Evolutionary conservation across 2,888 invertebrate genomes (phyloP).

Genomic region (Strigamia maritima): DNA sequence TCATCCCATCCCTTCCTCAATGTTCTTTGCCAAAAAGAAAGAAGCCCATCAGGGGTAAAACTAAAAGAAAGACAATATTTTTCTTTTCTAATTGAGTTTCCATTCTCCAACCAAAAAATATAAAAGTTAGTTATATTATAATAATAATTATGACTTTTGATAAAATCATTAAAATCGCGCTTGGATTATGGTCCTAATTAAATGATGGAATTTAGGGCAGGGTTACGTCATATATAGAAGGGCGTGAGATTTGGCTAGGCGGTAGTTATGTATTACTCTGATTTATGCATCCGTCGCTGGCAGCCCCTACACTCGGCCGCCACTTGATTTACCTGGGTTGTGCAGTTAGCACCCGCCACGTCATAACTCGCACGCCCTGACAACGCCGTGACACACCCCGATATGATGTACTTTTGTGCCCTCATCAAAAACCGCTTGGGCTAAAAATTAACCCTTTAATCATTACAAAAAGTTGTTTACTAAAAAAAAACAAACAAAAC

Average conservation of each 20-base stretch:
- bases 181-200: not conserved
- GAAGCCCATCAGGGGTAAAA: not conserved
- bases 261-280: not conserved
- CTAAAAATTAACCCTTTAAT: not conserved
- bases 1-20: not conserved
- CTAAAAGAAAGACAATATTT: not conserved
- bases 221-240: not conserved
- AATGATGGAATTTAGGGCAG: not conserved
- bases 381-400: not conserved
- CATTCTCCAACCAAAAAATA: not conserved
- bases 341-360: conserved; percentile 27
- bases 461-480: not conserved
- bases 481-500: too few relatives aligned
- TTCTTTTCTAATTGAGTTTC: too few relatives aligned
- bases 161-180: not conserved
- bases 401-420: not conserved
- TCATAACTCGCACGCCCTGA: conserved; percentile 18
- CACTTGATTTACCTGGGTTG: conserved; percentile 21
- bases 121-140: not conserved
- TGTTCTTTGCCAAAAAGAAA: not conserved
- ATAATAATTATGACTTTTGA: not conserved
- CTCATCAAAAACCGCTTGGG: not conserved
- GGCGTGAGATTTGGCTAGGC: not conserved
- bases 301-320: conserved; percentile 7
- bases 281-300: conserved; percentile 15